Base-by-base conservation (phyloP, 2,888 invertebrate species). In the Capitulum mitella region DNA sequence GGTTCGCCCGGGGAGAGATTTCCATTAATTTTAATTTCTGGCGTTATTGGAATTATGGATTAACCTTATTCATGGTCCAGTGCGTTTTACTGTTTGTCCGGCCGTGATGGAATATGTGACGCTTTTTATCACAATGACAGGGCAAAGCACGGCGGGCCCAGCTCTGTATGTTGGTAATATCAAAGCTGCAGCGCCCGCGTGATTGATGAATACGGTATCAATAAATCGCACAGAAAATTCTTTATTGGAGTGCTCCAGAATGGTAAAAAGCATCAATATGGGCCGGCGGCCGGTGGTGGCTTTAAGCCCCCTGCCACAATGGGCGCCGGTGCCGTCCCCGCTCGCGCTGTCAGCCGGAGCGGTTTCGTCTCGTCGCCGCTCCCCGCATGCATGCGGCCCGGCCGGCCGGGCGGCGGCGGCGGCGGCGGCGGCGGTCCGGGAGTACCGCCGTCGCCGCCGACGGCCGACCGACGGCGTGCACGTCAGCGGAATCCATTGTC, bases 51-150 rank as follows among this genome's bases (percentile, higher is more conserved):
- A 70, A 70, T 70, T 70, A 70, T 70, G 70, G 70, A 70, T 70
- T 70, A 70, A 26, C 70, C 40, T 5, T 37, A 70, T 70, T 70
- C 70, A 70, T 70, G 70, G 70, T 70, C 40, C 70, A 70, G 70
- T 70, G 70, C 22, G 26, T 37, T 70, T 70, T 70, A 40, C 70
- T 37, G 70, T 70, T 70, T 70, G 70, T 70, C 70, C 37, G 70
- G 12, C 26, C 70, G 1, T 70, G 70, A 70, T 70, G 37, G 70
- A 70, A 70, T 70, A 40, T 70, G 70, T 70, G 70, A 70, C 70
- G 70, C 70, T 70, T 70, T 70, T 70, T 70, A 70, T 70, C 70
- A 40, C 70, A 70, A 70, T 70, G 70, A 70, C 70, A 70, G 70
- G 70, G 70, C 70, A 70, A 40, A 37, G 70, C 40, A 12, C 40